These are phyloP conservation scores for Danio tinwini DNA, from an alignment of 2,797 vertebrate genomes.

Conservation along the genomic window DNA sequence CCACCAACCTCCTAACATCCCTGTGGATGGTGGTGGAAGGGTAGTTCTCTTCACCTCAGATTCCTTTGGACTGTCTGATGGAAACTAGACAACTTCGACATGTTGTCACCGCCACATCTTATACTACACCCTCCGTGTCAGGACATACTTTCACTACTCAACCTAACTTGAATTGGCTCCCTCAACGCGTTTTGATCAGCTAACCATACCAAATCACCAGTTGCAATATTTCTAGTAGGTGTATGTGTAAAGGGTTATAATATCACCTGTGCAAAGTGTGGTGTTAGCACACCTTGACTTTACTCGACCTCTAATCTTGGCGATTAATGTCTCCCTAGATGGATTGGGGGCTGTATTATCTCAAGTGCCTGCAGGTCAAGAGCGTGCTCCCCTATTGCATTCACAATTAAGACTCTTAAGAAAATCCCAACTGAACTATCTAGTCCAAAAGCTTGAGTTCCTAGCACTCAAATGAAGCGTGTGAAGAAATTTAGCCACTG, in stretches of 20 bases:
- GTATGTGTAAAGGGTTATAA: too few species aligned
- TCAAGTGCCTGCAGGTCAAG: not conserved
- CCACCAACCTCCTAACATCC: slow-evolving; percentile 14
- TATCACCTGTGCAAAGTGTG: too few species aligned
- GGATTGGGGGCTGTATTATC: not conserved
- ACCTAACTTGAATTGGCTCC: not conserved
- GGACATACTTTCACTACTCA: slow-evolving; percentile 3
- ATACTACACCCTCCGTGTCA: not conserved
- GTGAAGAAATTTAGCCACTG: not conserved
- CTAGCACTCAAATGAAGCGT: not conserved
- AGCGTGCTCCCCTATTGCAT: not conserved
- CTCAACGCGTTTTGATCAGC: not conserved
- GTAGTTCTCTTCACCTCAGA: not conserved
- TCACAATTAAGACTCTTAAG: not conserved
- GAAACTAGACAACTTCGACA: not conserved
- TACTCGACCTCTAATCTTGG: not conserved
- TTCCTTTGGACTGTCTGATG: not conserved
- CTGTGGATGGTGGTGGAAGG: slow-evolving; percentile 11
- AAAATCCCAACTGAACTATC: not conserved
- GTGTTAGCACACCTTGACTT: too few species aligned
- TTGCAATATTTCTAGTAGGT: slow-evolving; percentile 10
- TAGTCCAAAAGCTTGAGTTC: not conserved
- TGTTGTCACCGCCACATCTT: slow-evolving; percentile 9
- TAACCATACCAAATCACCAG: not conserved
- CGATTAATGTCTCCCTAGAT: not conserved